Percentiles rank a stretch among this genome's conserved stretches.
Conservation (phyloP, 2,888 invertebrate genomes). For the Tenthredo distinguenda region DNA sequence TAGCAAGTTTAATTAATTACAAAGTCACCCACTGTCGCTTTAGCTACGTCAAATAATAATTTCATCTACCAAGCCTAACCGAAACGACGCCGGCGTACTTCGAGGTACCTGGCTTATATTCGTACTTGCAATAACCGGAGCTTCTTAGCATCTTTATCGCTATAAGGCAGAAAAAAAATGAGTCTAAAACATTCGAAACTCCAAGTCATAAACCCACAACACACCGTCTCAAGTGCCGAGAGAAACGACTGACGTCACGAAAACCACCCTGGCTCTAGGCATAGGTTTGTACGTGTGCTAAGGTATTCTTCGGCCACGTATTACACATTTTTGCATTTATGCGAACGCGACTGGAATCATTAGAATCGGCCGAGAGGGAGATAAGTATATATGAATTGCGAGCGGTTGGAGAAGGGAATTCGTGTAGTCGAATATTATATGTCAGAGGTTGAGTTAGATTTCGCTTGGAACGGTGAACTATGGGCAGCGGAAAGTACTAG, state of each 20-base stretch:
- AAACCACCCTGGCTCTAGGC: background rate
- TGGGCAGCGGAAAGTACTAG: background rate
- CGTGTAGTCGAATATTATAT: background rate
- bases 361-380: background rate
- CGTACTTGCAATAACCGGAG: background rate
- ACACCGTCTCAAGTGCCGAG: background rate
- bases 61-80: background rate
- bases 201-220: slow-evolving; percentile 12
- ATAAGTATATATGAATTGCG: background rate
- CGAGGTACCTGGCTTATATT: slow-evolving; percentile 3
- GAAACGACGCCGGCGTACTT: background rate
- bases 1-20: slow-evolving; percentile 45
- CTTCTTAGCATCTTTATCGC: slow-evolving; percentile 24
- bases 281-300: background rate
- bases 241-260: slow-evolving; percentile 30
- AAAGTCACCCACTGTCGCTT: slow-evolving; percentile 44
- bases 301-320: background rate
- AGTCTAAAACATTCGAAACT: background rate
- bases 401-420: background rate
- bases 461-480: background rate
- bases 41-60: slow-evolving; percentile 24
- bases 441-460: background rate
- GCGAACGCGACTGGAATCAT: background rate
- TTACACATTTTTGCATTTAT: background rate
- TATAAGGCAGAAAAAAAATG: background rate